Base-by-base conservation (phyloP, 2,797 vertebrate species). In the Pipistrellus pipistrellus region DNA sequence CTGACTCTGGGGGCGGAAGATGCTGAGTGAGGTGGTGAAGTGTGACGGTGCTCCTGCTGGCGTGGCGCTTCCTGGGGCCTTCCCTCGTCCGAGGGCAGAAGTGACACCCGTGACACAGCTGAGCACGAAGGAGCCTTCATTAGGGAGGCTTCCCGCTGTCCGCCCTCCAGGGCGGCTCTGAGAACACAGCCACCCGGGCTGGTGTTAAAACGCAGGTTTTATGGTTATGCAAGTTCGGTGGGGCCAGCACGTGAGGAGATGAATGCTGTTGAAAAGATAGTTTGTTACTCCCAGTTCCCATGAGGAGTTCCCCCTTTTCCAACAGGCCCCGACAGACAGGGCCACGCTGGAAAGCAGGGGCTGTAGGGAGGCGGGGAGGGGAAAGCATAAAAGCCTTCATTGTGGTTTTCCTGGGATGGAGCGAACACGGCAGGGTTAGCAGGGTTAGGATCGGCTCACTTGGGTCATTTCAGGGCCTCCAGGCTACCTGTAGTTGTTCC, bases 11-110 rank as follows among this genome's bases (percentile, higher is more conserved):
- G n/a, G 32, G 4, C 17, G 27, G 8, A n/a, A 48, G n/a, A 10
- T 6, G 32, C 41, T 1, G 17, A 46, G 41, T 44, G 2, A 30
- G 57, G 21, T 4, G 23, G 51, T 41, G 69, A 46, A n/a, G 72
- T 7, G 20, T 21, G 46, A 21, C 0, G 1, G 10, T 35, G 57
- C 62, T 23, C 21, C 1, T 4, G 0, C 46, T 8, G 8, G 48
- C 13, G 3, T 23, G 17, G 64, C 4, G 27, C 14, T 55, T 81
- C 27, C 44, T 10, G 38, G 0, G 51, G 69, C 57, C n/a, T 5
- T 30, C 23, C 32, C 35, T 53, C 2, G 30, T 8, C 8, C 27
- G 38, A 11, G 27, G 66, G 15, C n/a, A 17, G 30, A 21, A 20
- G 38, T 7, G 3, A 68, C 18, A 8, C 44, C 23, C 1, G 35